Evolutionary conservation across 2,113 vertebrate species (phyloP), one percentile per base, ranked within the genome.

Genomic region (Pica pica): DNA sequence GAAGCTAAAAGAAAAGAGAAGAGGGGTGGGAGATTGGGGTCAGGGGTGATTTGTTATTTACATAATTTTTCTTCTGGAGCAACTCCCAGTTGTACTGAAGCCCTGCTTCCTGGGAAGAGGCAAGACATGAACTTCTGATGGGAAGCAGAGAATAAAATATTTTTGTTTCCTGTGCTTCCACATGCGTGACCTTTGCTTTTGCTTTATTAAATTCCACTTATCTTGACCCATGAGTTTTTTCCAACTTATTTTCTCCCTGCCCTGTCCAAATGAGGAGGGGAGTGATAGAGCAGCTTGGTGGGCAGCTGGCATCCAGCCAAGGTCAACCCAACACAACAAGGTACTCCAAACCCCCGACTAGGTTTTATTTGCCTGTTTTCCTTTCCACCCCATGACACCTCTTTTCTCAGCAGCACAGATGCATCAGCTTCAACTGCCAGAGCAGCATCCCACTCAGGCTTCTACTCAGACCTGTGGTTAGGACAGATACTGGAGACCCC

Each of bases 321-420:
- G 11, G 11, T 53, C 49, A 78, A 42, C 19, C 37, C 31, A 53
- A 24, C 19, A 30, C 9, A 28, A 19, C 37, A 75, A 52, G 12
- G 13, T 24, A 14, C 11, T 57, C 6, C 24, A 65, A 9, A 18
- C 0, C 0, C 21, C 47, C 17, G n/a, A 57, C 10, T 10, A 49
- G 42, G 17, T 9, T 61, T 44, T 41, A 71, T 65, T 59, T 22
- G 52, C 21, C 39, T 57, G 12, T 44, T 77, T 77, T 71, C 7
- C 2, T 71, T 80, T 71, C 67, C 35, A 77, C 7, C 28, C 28
- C 4, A 4, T 12, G 24, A 41, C 31, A 37, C 15, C 17, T 63
- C 37, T 5, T 3, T 59, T 87, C 31, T 71, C 3, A 8, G 28
- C 33, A 76, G 53, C 17, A 63, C 5, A 37, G 57, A 37, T 28